Evolutionary conservation across 1,140 invertebrate genomes (phyloP).

Genomic region (Campoletis sonorensis): DNA sequence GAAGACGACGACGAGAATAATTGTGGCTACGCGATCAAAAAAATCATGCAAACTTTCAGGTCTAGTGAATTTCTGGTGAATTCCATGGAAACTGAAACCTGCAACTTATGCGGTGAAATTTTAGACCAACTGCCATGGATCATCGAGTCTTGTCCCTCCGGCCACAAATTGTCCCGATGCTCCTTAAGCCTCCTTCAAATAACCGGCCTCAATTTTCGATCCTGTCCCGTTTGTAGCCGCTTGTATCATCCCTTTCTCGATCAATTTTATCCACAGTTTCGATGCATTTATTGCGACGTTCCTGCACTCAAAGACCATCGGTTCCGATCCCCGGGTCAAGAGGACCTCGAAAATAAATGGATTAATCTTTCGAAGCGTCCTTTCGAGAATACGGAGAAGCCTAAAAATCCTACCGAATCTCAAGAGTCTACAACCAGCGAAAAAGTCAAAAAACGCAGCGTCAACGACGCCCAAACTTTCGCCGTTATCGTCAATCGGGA

Average conservation of each 20-base stretch:
- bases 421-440: neutral
- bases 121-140: conserved; percentile 66
- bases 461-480: conserved; percentile 24
- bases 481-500: conserved; percentile 44
- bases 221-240: conserved; percentile 67
- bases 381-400: neutral
- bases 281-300: conserved; percentile 70
- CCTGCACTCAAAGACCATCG: conserved; percentile 62
- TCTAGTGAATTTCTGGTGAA: conserved; percentile 42
- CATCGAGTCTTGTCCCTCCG: conserved; percentile 59
- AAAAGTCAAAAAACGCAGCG: conserved; percentile 18
- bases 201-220: conserved; percentile 61
- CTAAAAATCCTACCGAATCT: neutral
- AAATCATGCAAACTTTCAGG: neutral
- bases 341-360: conserved; percentile 38
- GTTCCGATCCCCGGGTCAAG: conserved; percentile 40
- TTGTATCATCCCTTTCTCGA: conserved; percentile 70
- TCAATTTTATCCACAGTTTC: conserved; percentile 60
- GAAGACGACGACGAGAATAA: conserved; percentile 47
- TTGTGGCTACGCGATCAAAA: conserved; percentile 27
- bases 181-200: conserved; percentile 70
- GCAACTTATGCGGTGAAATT: conserved; percentile 62
- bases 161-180: conserved; percentile 71
- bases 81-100: conserved; percentile 58
- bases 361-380: conserved; percentile 65